Percentiles rank a stretch among this genome's conserved stretches.
Evolutionary conservation across 2,113 vertebrate species (phyloP).

Genomic region (Mandrillus leucophaeus): DNA sequence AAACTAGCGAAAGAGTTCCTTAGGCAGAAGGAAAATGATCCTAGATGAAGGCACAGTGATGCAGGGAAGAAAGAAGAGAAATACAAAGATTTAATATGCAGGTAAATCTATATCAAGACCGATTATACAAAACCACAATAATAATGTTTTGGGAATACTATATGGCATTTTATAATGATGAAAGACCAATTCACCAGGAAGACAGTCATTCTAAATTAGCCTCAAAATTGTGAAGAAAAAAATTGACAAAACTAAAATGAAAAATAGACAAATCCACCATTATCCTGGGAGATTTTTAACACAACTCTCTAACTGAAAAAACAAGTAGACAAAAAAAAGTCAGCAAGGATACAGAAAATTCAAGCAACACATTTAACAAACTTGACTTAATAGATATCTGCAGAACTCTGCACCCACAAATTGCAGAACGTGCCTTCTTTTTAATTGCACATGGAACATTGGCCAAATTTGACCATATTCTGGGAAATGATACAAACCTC

Average conservation of each 20-base stretch:
- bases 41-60: neutral
- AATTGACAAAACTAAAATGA: neutral
- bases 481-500: neutral
- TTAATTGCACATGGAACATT: neutral
- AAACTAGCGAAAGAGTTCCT: neutral
- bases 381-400: neutral
- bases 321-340: neutral
- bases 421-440: neutral
- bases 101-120: neutral
- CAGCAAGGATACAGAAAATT: neutral
- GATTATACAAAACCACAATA: neutral
- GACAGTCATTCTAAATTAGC: neutral
- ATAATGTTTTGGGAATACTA: neutral
- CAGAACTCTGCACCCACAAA: neutral
- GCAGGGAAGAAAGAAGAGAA: neutral
- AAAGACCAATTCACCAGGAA: neutral
- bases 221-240: neutral
- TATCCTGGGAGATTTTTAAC: neutral
- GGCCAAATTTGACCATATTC: neutral
- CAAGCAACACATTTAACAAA: neutral
- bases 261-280: neutral
- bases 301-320: neutral
- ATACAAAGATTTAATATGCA: neutral
- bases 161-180: neutral
- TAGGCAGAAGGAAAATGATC: neutral